A percentile compares a stretch with the other conserved stretches of the same genome.
phyloP scores from a whole-genome alignment of 2,113 vertebrate species.

The Chloebia gouldiae region DNA sequence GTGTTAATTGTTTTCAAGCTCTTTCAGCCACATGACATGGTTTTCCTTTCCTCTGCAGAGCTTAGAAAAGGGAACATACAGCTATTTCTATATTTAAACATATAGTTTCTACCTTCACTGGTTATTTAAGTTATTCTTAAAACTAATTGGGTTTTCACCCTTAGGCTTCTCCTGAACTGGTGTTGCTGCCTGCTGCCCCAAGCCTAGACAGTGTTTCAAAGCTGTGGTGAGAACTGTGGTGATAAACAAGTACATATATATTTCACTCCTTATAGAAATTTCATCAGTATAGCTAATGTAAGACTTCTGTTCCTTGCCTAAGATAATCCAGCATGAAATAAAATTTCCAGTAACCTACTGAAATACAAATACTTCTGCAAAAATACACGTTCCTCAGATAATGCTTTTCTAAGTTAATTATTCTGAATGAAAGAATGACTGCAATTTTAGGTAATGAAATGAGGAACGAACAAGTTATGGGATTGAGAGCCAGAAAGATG shows the following conservation, averaged over 20 bases:
- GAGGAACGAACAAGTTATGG: not conserved
- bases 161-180: not conserved
- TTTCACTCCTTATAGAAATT: not conserved
- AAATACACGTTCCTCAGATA: not conserved
- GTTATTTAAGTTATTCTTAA: not conserved
- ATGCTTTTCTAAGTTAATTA: not conserved
- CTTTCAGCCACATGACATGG: not conserved
- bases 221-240: not conserved
- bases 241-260: not conserved
- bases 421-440: not conserved
- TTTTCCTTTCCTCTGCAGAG: not conserved
- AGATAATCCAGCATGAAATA: not conserved
- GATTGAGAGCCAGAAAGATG: not conserved
- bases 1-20: not conserved
- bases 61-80: not conserved
- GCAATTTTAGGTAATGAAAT: not conserved
- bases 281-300: not conserved
- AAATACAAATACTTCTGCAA: not conserved
- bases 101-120: not conserved
- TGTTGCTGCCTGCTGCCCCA: not conserved
- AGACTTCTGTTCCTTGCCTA: not conserved
- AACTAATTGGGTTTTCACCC: not conserved
- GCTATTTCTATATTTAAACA: not conserved
- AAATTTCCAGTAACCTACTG: not conserved
- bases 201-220: not conserved